Evolutionary conservation across 2,113 vertebrate species (phyloP).

Genomic region (Ranitomeya imitator): DNA sequence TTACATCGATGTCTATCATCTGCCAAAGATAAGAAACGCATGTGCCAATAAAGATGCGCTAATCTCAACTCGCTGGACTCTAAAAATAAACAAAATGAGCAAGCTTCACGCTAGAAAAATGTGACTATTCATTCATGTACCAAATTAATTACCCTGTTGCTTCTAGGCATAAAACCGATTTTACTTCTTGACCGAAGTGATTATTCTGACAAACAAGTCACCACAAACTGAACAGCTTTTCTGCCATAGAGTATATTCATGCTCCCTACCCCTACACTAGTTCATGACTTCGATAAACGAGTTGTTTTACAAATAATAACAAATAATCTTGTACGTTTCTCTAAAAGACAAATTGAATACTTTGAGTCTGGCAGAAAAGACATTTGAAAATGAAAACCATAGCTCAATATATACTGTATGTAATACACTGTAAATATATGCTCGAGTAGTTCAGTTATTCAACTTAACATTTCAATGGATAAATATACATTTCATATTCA

Average conservation of each 20-base stretch:
- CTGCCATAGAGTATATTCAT: neutral
- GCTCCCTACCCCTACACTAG: neutral
- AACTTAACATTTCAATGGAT: too few species aligned
- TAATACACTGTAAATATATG: neutral
- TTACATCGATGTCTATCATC: neutral
- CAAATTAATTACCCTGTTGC: neutral
- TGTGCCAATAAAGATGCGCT: neutral
- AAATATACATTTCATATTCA: neutral
- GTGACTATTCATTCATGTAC: neutral
- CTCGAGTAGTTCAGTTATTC: neutral
- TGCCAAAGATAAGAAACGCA: conserved; percentile 9
- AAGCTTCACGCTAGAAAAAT: neutral
- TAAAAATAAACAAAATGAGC: neutral
- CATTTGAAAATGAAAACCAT: conserved; percentile 32
- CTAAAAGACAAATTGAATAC: neutral
- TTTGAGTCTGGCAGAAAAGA: neutral
- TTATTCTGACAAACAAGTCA: neutral
- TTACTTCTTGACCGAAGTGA: neutral
- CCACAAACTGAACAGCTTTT: neutral
- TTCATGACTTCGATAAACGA: conserved; percentile 33
- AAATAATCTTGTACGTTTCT: neutral
- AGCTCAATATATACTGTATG: neutral
- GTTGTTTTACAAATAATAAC: conserved; percentile 24
- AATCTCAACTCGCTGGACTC: neutral
- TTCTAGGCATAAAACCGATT: conserved; percentile 1